Conservation (phyloP, 2,113 vertebrate genomes). For the Benitochromis conjunctus region DNA sequence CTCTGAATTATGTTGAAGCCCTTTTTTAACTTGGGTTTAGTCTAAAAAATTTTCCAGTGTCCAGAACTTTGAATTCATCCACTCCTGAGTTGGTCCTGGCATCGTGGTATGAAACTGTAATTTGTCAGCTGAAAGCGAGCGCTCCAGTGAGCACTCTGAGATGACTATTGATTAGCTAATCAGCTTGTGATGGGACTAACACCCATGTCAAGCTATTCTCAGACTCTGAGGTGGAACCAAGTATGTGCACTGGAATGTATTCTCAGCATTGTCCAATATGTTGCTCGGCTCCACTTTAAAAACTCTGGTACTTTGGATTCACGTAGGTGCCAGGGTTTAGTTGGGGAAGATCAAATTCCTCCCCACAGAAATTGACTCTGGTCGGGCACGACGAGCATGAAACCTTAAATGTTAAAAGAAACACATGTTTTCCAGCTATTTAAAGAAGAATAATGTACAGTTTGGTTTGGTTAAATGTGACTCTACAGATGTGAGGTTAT, state of each 20-base stretch:
- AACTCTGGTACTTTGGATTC: neutral
- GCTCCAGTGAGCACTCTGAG: neutral
- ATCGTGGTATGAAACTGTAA: neutral
- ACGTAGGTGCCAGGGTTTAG: fast-evolving
- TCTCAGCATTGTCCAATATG: neutral
- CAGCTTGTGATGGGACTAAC: neutral
- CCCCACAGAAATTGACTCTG: neutral
- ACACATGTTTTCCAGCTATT: neutral
- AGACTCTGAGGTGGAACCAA: neutral
- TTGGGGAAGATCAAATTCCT: neutral
- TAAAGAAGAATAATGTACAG: too few relatives aligned
- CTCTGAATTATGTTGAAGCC: neutral
- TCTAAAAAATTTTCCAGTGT: neutral
- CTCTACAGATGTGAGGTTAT: too few relatives aligned
- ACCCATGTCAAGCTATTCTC: neutral
- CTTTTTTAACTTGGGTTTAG: neutral
- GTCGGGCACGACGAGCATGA: neutral
- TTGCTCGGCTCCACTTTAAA: neutral
- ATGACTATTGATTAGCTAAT: neutral
- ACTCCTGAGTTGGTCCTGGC: neutral
- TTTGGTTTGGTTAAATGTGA: too few relatives aligned
- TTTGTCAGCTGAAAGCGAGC: neutral
- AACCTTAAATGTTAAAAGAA: neutral
- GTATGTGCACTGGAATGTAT: neutral
- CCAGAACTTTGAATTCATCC: neutral